Percentiles rank a stretch among this genome's conserved stretches.
Conservation (phyloP, 1,140 invertebrate genomes). For the Brachionus plicatilis region DNA sequence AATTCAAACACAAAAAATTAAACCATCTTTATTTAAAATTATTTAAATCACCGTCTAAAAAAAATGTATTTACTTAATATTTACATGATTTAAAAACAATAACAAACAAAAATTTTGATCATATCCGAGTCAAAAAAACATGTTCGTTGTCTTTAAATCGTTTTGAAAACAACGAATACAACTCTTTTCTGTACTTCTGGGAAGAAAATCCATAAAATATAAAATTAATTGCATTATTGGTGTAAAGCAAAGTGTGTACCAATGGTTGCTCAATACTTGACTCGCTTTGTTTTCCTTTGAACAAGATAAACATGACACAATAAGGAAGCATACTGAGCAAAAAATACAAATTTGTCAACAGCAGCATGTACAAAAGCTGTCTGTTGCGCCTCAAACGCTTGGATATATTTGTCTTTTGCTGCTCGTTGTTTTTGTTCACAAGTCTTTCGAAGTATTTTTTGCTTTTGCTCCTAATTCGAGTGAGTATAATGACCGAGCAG, state of each 20-base stretch:
- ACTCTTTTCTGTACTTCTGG: constrained; percentile 10
- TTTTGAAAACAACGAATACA: not conserved
- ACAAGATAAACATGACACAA: constrained; percentile 10
- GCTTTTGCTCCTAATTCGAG: not conserved
- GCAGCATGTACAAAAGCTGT: constrained; percentile 32
- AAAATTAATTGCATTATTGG: constrained; percentile 37
- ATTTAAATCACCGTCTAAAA: too few species aligned
- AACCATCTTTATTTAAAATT: too few species aligned
- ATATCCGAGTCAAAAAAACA: not conserved
- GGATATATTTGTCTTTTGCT: not conserved
- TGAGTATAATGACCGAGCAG: not conserved
- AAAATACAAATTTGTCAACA: constrained; percentile 32
- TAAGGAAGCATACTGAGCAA: constrained; percentile 12
- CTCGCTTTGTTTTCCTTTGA: constrained; percentile 25
- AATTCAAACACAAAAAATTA: too few species aligned
- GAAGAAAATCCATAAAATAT: constrained; percentile 29
- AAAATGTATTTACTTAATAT: too few species aligned
- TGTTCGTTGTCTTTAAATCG: not conserved
- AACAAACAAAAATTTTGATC: not conserved
- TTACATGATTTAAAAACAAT: not conserved
- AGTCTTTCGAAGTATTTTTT: constrained; percentile 30
- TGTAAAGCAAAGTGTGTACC: constrained; percentile 13
- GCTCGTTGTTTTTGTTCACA: not conserved
- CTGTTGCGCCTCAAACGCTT: constrained; percentile 3
- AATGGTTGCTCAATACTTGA: not conserved